Evolutionary conservation across 1,140 invertebrate species (phyloP), one percentile per base, ranked within the genome.

Genomic region (Schmidtea mediterranea): DNA sequence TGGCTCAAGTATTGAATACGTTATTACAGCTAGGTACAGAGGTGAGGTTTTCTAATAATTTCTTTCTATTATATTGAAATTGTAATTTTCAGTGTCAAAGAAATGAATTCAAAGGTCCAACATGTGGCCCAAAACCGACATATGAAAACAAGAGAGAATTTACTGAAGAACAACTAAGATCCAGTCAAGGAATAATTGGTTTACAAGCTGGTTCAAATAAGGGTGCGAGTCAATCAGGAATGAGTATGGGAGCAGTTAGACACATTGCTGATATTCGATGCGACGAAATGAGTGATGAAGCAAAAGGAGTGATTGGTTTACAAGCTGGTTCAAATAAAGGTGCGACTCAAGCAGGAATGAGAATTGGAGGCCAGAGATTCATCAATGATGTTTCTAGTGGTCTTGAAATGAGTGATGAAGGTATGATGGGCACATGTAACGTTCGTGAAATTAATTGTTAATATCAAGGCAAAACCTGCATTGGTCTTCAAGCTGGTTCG

Each of bases 171-270:
- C 81, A 84, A 61, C 63, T 89, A 43, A 74, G 75, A 52, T 82
- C 82, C 19, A 81, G 82, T 1, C 79, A 89, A 56, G 75, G 75
- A 21, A 75, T 87, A 41, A 89, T 92, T 57, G 82, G 80, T 49
- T 71, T 90, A 18, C 84, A 90, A 63, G 82, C 84, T 58, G 84
- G 82, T 43, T 81, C 79, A 54, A 90, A 90, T 71, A 87, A 86
- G 65, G 61, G 62, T 26, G 83, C 83, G 52, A 86, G 73, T 57
- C 83, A 89, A 67, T 80, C 78, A 57, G 86, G 84, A 19, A 84
- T 87, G 59, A 83, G 80, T 59, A 82, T 90, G 57, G 84, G 84
- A 51, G 84, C 86, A 64, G 82, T 81, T 53, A 71, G 82, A 63
- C 82, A 89, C 68, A 86, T 89, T 49, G 56, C 58, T 23, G 61